Conservation (phyloP, 2,113 vertebrate genomes). For the Fukomys damarensis region DNA sequence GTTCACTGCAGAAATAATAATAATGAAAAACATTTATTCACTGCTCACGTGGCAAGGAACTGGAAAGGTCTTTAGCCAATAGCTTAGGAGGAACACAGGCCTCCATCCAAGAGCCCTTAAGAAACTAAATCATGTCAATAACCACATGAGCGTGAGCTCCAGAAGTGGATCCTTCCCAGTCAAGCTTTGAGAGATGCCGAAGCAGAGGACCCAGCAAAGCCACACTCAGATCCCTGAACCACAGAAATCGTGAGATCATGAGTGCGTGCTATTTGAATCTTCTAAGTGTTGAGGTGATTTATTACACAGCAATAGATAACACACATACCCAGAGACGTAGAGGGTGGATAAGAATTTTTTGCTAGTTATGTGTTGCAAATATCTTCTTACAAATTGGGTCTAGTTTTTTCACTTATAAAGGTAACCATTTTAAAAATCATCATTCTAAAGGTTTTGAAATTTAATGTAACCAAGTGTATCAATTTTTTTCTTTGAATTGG, state of each 20-base stretch:
- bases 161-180: not conserved
- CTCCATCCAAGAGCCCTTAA: not conserved
- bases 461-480: not conserved
- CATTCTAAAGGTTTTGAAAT: not conserved
- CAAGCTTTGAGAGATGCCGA: not conserved
- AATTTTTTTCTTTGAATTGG: conserved; percentile 30
- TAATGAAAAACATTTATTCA: not conserved
- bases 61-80: not conserved
- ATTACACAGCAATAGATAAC: not conserved
- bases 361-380: conserved; percentile 14
- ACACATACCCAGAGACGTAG: not conserved
- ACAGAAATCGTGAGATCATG: not conserved
- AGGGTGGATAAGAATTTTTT: not conserved
- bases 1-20: conserved; percentile 43
- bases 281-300: not conserved
- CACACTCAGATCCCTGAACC: not conserved
- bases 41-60: not conserved
- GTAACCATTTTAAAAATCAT: not conserved
- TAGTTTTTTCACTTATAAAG: conserved; percentile 5
- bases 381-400: conserved; percentile 19
- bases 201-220: not conserved
- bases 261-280: not conserved
- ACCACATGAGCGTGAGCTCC: not conserved
- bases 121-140: not conserved
- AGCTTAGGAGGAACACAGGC: not conserved